Base-by-base conservation (phyloP, 2,113 vertebrate genomes). In the Scomber japonicus region DNA sequence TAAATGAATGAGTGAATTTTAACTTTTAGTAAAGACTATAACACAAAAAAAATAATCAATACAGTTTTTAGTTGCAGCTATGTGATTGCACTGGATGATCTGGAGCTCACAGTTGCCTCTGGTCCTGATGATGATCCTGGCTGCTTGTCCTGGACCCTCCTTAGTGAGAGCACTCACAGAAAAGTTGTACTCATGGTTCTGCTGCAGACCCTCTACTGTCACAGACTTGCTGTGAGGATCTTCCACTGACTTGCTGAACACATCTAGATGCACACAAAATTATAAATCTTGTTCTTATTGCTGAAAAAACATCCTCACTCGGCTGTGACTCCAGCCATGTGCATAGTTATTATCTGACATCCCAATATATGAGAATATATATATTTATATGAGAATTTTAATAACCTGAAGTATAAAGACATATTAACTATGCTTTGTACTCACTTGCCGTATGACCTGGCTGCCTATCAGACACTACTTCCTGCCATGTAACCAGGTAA, bases 181-280 rank as follows among this genome's bases (percentile, higher is more conserved):
- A 40, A 90, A 75, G 21, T 3, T 27, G 59, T 94, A 94, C 11
- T 70, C 53, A 19, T 60, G 75, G 53, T 72, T 56, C 49, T 80
- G 83, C 62, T 70, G 15, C 44, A 94, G 84, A 59, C 61, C 73
- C 0, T 71, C 30, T 1, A 93, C 56, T 15, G 72, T 91, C 31
- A 91, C 48, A 30, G 63, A 86, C 78, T 92, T 95, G 11, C 17
- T 70, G 3, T 3, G 63, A 30, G 86, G 88, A 35, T 93, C 77
- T 16, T 24, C 31, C 59, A 94, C 78, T 0, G 50, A 59, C 44
- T 78, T 1, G 24, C 53, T 85, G 51, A 73, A 40, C 11, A 16
- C 1, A 73, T 46, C 91, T 93, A 55, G 15, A 69, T 24, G 71
- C n/a, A 65, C 0, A 73, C 17, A 50, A 61, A 27, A 71, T 31